Conservation (phyloP, 2,888 invertebrate species). For the Onthophagus sagittarius region DNA sequence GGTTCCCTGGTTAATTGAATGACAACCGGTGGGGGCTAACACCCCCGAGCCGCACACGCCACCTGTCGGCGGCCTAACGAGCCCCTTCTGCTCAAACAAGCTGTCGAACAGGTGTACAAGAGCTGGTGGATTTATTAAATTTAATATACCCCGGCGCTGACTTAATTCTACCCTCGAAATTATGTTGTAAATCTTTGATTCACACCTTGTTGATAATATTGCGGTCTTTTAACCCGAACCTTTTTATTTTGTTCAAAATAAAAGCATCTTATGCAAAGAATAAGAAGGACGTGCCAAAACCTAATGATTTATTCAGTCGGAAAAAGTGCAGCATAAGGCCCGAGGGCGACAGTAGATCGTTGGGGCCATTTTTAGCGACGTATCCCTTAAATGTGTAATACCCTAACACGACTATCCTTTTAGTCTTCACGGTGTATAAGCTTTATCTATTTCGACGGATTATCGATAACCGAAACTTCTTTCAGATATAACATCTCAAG, state of each 20-base stretch:
- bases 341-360: neutral
- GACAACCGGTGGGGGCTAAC: conserved; percentile 15
- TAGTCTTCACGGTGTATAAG: conserved; percentile 21
- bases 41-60: conserved; percentile 17
- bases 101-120: neutral
- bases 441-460: conserved; percentile 24
- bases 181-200: neutral
- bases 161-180: neutral
- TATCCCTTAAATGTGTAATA: conserved; percentile 23
- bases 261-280: neutral
- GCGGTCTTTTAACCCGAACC: neutral
- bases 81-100: conserved; percentile 3
- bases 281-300: neutral
- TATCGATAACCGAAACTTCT: conserved; percentile 17
- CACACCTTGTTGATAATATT: neutral
- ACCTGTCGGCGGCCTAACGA: conserved; percentile 23
- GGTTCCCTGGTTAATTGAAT: conserved; percentile 25
- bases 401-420: conserved; percentile 30
- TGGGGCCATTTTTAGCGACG: conserved; percentile 5
- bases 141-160: neutral
- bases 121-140: neutral
- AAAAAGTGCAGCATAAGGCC: conserved; percentile 11
- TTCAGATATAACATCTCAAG: neutral
- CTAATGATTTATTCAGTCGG: conserved; percentile 10
- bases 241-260: neutral